phyloP scores from a whole-genome alignment of 2,888 invertebrate genomes.

The Phorcus lineatus region DNA sequence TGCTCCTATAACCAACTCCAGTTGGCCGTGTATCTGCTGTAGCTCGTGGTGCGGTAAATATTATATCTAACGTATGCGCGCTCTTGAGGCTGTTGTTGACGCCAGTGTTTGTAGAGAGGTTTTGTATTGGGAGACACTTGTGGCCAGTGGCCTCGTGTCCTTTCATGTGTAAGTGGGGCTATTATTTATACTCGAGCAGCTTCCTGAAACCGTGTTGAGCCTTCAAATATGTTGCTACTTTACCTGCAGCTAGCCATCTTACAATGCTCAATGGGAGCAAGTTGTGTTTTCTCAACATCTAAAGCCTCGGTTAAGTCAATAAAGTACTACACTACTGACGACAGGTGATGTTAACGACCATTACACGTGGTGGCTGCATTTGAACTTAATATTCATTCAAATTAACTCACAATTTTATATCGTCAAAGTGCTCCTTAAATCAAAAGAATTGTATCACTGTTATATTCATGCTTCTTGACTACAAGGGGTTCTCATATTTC shows the following conservation, averaged over 20 bases:
- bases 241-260: background rate
- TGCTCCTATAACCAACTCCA: background rate
- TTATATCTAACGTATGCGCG: slow-evolving; percentile 5
- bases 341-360: background rate
- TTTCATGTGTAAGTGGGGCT: slow-evolving; percentile 11
- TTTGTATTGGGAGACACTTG: background rate
- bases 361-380: too few relatives aligned
- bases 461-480: too few relatives aligned
- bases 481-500: too few relatives aligned
- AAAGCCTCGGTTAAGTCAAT: background rate
- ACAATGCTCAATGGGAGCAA: slow-evolving; percentile 4
- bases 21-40: background rate
- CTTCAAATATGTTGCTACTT: background rate
- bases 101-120: background rate
- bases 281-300: slow-evolving; percentile 3
- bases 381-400: too few relatives aligned
- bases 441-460: too few relatives aligned
- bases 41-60: background rate
- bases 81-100: background rate
- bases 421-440: too few relatives aligned
- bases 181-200: background rate
- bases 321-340: background rate
- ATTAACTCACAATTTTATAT: too few relatives aligned
- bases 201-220: background rate
- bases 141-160: background rate